Evolutionary conservation across 2,797 vertebrate species (phyloP), one percentile per base, ranked within the genome.

Genomic region (Momotus momota): DNA sequence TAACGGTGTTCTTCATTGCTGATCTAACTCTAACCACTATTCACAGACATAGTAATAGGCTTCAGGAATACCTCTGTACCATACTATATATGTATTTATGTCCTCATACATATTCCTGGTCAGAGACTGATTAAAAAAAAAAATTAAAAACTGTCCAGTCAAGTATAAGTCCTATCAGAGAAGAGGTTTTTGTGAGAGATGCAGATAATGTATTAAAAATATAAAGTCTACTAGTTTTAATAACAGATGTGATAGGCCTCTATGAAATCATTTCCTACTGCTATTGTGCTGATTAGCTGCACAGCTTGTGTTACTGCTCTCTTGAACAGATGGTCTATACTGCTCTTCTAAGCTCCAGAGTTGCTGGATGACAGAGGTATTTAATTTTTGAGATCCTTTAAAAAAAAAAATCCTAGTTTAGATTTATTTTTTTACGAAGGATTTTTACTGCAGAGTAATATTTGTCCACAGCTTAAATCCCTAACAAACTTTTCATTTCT

Each of bases 291-390:
- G 92, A 91, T 94, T 78, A 95, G 65, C 69, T 75, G 80, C 79
- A 62, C 75, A 90, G 75, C 67, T 88, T 81, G 72, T 64, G 40
- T 69, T 75, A 26, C 43, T 60, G 75, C 26, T 62, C 80, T 90
- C 80, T 71, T 41, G 82, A 90, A 87, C 93, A 96, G 93, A 95
- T 80, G 88, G 83, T 69, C 82, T 66, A 2, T 29, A 35, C 67
- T 84, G 45, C 46, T 69, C 26, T 61, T 86, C 52, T 80, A 88
- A 85, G 61, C 40, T 80, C 45, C 60, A 60, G 51, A 72, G 43
- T 85, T 88, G 52, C 52, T 85, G 70, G 40, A 60, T 0, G 10
- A 86, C 71, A 79, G 43, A 86, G 4, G 4, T 61, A 67, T 84
- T 94, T 78, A 64, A 88, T 85, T 82, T 60, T 81, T 35, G 26